phyloP scores from a whole-genome alignment of 2,797 vertebrate genomes.

The Coccyzus lansbergi region DNA sequence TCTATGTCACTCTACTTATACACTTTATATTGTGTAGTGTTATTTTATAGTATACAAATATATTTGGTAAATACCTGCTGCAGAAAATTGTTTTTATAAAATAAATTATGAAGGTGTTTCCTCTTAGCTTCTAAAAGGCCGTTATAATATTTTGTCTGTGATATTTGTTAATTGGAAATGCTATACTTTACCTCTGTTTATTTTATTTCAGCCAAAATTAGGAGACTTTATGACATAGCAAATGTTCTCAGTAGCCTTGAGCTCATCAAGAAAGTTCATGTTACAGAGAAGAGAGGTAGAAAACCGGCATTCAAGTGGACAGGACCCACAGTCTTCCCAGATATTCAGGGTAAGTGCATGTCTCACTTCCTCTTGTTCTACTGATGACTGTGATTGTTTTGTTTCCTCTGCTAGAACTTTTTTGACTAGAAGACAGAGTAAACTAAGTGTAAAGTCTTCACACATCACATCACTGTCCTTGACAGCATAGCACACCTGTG shows the following conservation, averaged over 20 bases:
- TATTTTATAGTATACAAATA: not conserved
- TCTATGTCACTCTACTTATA: not conserved
- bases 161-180: not conserved
- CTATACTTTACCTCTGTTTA: not conserved
- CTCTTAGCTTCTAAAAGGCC: not conserved
- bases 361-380: not conserved
- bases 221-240: conserved; percentile 95
- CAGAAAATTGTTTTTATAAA: not conserved
- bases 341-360: conserved; percentile 78
- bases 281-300: conserved; percentile 89
- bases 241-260: conserved; percentile 95
- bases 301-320: conserved; percentile 96
- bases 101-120: not conserved
- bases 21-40: not conserved
- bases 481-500: not conserved
- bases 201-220: conserved; percentile 89
- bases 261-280: conserved; percentile 95
- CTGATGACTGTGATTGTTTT: not conserved
- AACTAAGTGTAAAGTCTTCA: not conserved
- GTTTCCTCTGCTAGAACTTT: not conserved
- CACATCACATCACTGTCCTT: not conserved
- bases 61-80: not conserved
- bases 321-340: conserved; percentile 84
- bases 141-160: not conserved
- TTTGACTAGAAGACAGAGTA: not conserved